Evolutionary conservation across 23 tunicate genomes (phyloP).

Genomic region (Corella eumyota): DNA sequence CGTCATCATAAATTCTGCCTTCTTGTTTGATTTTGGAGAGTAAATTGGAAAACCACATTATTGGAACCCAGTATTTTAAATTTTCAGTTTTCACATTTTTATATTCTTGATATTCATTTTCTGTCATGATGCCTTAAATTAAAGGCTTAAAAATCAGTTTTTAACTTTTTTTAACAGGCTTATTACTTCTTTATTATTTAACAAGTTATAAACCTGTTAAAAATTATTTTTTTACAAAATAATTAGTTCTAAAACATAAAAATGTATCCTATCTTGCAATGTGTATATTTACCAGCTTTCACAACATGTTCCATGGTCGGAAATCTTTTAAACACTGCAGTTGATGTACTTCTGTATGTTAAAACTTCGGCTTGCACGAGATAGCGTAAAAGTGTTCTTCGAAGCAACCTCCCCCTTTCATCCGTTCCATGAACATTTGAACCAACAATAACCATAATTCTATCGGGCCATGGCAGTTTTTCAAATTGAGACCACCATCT

Average conservation of each 20-base stretch:
- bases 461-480: slow-evolving; percentile 79
- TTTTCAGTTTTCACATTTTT: slow-evolving; percentile 56
- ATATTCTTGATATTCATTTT: slow-evolving; percentile 41
- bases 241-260: too few species aligned
- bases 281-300: slow-evolving; percentile 55
- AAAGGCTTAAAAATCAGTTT: too few species aligned
- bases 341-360: slow-evolving; percentile 57
- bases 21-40: slow-evolving; percentile 63
- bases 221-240: too few species aligned
- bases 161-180: too few species aligned
- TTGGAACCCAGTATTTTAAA: slow-evolving; percentile 85
- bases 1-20: slow-evolving; percentile 79
- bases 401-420: slow-evolving; percentile 52
- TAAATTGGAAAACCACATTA: slow-evolving; percentile 69
- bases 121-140: slow-evolving; percentile 72
- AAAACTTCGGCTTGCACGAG: slow-evolving; percentile 55
- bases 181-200: too few species aligned
- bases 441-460: slow-evolving; percentile 54
- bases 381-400: slow-evolving; percentile 66
- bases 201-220: too few species aligned
- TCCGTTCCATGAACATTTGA: slow-evolving; percentile 73
- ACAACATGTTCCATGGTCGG: slow-evolving; percentile 80
- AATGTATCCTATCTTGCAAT: too few species aligned
- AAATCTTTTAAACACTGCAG: slow-evolving; percentile 77
- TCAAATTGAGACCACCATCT: slow-evolving; percentile 89